Conservation (phyloP, 2,797 vertebrate species). For the Todus mexicanus region DNA sequence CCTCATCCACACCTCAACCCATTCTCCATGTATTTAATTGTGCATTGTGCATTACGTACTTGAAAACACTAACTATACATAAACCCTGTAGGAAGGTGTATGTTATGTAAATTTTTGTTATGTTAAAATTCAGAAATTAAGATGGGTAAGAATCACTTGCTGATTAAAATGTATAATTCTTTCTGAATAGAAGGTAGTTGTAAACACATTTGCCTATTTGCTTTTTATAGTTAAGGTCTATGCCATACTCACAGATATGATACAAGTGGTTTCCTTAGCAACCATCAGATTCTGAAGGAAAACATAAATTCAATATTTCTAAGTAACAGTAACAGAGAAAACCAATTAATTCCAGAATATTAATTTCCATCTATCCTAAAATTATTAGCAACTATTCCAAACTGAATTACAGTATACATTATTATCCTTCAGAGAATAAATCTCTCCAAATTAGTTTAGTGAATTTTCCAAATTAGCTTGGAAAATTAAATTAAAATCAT, state of each 20-base stretch:
- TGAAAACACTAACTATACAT: neutral
- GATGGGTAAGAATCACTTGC: neutral
- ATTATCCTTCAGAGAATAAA: neutral
- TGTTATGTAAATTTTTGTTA: neutral
- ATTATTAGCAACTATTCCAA: conserved; percentile 36
- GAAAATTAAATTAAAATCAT: neutral
- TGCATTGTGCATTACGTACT: neutral
- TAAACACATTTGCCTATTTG: neutral
- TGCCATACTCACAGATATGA: conserved; percentile 32
- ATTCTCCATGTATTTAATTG: neutral
- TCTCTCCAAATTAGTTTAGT: neutral
- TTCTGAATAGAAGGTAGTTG: neutral
- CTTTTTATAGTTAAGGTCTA: conserved; percentile 43
- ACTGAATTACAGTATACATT: neutral
- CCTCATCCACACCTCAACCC: neutral
- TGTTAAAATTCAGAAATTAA: neutral
- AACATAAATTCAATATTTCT: conserved; percentile 50
- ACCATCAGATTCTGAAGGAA: conserved; percentile 36
- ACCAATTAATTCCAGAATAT: conserved; percentile 30
- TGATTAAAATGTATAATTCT: neutral
- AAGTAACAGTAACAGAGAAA: conserved; percentile 34
- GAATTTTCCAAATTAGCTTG: neutral
- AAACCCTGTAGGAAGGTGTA: neutral
- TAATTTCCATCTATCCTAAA: conserved; percentile 31
- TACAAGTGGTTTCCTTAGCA: conserved; percentile 59